Evolutionary conservation across 2,888 invertebrate species (phyloP), one percentile per base, ranked within the genome.

Genomic region (Apantesis nais): DNA sequence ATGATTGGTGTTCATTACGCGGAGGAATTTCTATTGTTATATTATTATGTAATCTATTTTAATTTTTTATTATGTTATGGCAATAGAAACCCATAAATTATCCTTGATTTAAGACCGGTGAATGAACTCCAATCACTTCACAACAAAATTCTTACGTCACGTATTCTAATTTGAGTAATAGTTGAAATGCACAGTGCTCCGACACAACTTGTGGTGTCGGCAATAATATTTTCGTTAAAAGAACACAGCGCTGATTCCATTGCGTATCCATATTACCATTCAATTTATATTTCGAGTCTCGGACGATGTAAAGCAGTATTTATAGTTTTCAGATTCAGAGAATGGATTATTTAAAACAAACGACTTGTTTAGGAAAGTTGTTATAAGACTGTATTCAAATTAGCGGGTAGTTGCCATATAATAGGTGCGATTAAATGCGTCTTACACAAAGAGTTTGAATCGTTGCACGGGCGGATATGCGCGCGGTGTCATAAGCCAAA

Each of bases 11-110:
- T 25, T 16, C 29, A 37, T 22, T 41, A 41, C 37, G 39, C 29
- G 58, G n/a, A 58, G 37, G 37, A 66, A 60, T 60, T 25, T 66
- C 39, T 34, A 66, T 58, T 39, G 41, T 60, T 66, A 58, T n/a
- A n/a, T n/a, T n/a, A n/a, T n/a, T n/a, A 25, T 29, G 8, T 44
- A 41, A 12, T 63, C 29, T 31, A 31, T 29, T 31, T 44, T 31
- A 7, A 44, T 2, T 5, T 63, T 63, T 31, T 41, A 29, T 63
- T 44, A 63, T 9, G 63, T 63, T 44, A 31, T 22, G 29, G 31
- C 22, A 19, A 7, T 62, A 25, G 5, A 34, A 22, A 39, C 25
- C 5, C 11, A 8, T 63, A 22, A 44, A 44, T 44, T 44, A 11
- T 16, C 14, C 16, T 16, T 16, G 16, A 29, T 58, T 58, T 29